Percentiles rank a stretch among this genome's conserved stretches.
phyloP scores from a whole-genome alignment of 2,888 invertebrate species.

The Unio pictorum region DNA sequence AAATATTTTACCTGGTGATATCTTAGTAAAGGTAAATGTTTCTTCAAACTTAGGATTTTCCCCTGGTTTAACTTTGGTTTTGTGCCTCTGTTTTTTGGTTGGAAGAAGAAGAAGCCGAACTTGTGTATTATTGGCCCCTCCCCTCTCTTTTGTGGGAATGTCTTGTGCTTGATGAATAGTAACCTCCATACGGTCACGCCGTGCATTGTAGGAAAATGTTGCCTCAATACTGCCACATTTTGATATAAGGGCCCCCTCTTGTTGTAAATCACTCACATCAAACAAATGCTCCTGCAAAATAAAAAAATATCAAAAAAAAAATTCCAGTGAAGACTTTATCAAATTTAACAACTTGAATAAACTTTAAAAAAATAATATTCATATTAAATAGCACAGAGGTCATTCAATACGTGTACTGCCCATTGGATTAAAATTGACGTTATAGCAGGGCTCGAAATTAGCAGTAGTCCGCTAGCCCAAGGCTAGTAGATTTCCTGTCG shows the following conservation, averaged over 20 bases:
- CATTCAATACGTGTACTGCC: too few species aligned
- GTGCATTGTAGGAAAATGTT: constrained; percentile 90
- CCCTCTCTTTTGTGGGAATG: constrained; percentile 77
- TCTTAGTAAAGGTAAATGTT: constrained; percentile 90
- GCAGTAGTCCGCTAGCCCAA: too few species aligned
- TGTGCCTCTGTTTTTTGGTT: constrained; percentile 93
- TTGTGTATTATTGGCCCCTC: constrained; percentile 65
- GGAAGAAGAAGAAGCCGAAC: constrained; percentile 90
- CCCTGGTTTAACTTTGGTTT: constrained; percentile 92
- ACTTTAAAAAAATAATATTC: too few species aligned
- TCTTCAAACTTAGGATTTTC: constrained; percentile 95
- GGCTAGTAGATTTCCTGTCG: too few species aligned
- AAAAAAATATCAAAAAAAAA: constrained; percentile 3
- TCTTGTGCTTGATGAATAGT: constrained; percentile 90
- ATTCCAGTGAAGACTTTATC: not conserved
- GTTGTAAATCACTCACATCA: constrained; percentile 72
- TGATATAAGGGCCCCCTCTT: constrained; percentile 64
- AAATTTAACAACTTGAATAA: not conserved
- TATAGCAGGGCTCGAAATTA: too few species aligned
- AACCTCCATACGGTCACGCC: constrained; percentile 92
- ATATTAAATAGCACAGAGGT: too few species aligned
- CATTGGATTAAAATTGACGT: too few species aligned
- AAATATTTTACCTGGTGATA: constrained; percentile 70
- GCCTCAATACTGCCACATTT: constrained; percentile 86
- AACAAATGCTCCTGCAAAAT: constrained; percentile 71